phyloP scores from a whole-genome alignment of 2,888 invertebrate genomes.

The Spodoptera picta region DNA sequence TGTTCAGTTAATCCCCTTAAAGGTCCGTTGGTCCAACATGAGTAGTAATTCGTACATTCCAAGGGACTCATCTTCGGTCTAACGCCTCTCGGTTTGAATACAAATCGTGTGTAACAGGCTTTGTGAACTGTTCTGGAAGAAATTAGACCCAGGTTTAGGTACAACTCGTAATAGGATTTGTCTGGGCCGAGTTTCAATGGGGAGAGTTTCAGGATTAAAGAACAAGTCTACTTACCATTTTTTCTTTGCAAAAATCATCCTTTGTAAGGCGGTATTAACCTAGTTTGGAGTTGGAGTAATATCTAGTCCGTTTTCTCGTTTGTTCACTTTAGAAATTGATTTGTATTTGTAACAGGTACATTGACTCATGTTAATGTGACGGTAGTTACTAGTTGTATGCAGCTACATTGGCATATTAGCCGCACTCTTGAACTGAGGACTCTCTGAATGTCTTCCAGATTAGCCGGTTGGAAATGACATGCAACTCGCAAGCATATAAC shows the following conservation, averaged over 20 bases:
- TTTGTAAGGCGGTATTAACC: too few relatives aligned
- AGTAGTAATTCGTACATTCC: conserved; percentile 40
- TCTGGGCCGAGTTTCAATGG: conserved; percentile 35
- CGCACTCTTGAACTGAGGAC: too few relatives aligned
- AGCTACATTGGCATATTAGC: too few relatives aligned
- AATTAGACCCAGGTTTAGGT: conserved; percentile 47
- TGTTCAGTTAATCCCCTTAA: conserved; percentile 62
- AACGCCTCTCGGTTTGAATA: conserved; percentile 55
- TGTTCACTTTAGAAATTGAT: too few relatives aligned
- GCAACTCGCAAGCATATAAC: too few relatives aligned
- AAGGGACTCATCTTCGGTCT: conserved; percentile 56
- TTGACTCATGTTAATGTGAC: too few relatives aligned
- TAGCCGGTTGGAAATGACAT: too few relatives aligned
- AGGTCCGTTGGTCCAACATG: conserved; percentile 50
- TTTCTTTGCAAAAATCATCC: conserved; percentile 1
- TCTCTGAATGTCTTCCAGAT: too few relatives aligned
- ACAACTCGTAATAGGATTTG: conserved; percentile 49
- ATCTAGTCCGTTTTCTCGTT: too few relatives aligned
- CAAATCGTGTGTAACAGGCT: conserved; percentile 58
- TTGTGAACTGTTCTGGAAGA: conserved; percentile 50
- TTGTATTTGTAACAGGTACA: too few relatives aligned
- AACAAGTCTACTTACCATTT: conserved; percentile 2
- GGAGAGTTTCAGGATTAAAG: conserved; percentile 17
- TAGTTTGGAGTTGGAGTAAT: too few relatives aligned
- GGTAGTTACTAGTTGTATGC: too few relatives aligned